Base-by-base conservation (phyloP, 2,113 vertebrate species). In the Eidolon helvum region DNA sequence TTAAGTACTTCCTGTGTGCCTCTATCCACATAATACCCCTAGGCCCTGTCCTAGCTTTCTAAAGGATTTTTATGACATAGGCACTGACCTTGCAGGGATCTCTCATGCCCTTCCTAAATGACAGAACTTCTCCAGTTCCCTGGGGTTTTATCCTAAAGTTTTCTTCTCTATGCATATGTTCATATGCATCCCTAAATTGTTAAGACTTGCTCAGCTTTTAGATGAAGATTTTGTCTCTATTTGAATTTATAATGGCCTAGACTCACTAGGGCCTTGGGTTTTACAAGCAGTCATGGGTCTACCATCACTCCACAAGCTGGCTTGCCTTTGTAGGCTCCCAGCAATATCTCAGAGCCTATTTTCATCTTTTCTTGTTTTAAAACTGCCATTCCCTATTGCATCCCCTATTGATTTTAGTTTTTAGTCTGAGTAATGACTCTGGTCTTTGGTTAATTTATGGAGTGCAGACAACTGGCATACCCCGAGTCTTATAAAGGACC, bases 381-480 rank as follows among this genome's bases (percentile, higher is more conserved):
- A 94, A 96, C 38, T 87, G 59, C 38, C 57, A 82, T 45, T 94
- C 55, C 72, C 61, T 92, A 35, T 66, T 78, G 38, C 91, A 66
- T 66, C 38, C 21, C 5, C 63, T 83, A 84, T 71, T 82, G 88
- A 91, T 95, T 95, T 91, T 43, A 63, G 15, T 93, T 89, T 93
- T 63, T 77, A 26, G 50, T 59, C 78, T 95, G 68, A 93, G 26
- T 87, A 96, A 96, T 69, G n/a, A 82, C 82, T 45, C 55, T 83
- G 16, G 26, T 84, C 90, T 88, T 95, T 66, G 4, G 53, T 71
- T 88, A 92, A 96, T 97, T 94, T 97, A 91, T 75, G 69, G 26
- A 83, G 40, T 50, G 45, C 45, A 79, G 90, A 92, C 69, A 95
- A 77, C 91, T 57, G 93, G 40, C 68, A 86, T 72, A 68, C 5